phyloP scores from a whole-genome alignment of 2,888 invertebrate species.

The Zaprionus lineosus region DNA sequence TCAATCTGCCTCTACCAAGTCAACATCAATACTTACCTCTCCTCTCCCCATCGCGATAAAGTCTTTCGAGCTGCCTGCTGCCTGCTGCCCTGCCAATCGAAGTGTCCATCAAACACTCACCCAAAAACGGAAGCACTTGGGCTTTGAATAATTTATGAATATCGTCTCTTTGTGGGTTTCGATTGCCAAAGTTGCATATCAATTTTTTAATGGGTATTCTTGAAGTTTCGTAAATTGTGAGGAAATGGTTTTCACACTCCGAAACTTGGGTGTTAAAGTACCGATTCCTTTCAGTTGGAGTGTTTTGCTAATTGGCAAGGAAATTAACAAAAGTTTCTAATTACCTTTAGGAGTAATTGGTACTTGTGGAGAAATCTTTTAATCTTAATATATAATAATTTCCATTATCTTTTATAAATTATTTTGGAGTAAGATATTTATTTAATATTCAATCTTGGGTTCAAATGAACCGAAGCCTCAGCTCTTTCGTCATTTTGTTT shows the following conservation, averaged over 20 bases:
- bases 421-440: too few relatives aligned
- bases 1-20: slow-evolving; percentile 35
- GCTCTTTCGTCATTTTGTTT: slow-evolving; percentile 36
- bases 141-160: slow-evolving; percentile 77
- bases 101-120: slow-evolving; percentile 27
- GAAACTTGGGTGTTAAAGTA: background rate
- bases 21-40: too few relatives aligned
- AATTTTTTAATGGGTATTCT: slow-evolving; percentile 34
- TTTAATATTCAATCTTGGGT: too few relatives aligned
- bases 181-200: slow-evolving; percentile 64
- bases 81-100: too few relatives aligned
- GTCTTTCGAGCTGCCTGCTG: slow-evolving; percentile 19
- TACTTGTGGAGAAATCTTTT: too few relatives aligned
- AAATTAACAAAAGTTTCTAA: too few relatives aligned
- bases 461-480: background rate
- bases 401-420: too few relatives aligned
- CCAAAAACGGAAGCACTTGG: slow-evolving; percentile 71
- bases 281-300: too few relatives aligned
- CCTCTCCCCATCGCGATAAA: slow-evolving; percentile 1
- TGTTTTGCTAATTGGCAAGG: too few relatives aligned
- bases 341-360: too few relatives aligned
- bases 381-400: too few relatives aligned
- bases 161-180: slow-evolving; percentile 32
- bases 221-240: slow-evolving; percentile 1
- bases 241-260: slow-evolving; percentile 4